Evolutionary conservation across 2,113 vertebrate species (phyloP), one percentile per base, ranked within the genome.

Genomic region (Argyrosomus japonicus): DNA sequence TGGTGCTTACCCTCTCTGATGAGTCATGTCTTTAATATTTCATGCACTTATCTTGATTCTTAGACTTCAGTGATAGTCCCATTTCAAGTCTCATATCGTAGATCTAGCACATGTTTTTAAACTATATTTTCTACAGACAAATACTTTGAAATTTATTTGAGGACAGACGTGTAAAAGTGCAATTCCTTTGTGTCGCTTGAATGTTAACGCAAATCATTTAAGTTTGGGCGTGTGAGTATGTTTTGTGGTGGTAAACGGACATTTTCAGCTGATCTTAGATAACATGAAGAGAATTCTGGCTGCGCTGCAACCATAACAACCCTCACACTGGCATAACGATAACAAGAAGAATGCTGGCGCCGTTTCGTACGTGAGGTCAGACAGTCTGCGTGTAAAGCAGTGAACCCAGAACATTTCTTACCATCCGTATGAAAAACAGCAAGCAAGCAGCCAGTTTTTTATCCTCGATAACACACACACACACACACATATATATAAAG

Each of bases 331-430:
- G 89, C 88, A 78, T 84, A 87, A 74, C 45, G 88, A 94, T 93
- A 94, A 93, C 71, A 88, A 79, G 72, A 86, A 81, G 84, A 91
- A 91, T 86, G 85, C 87, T 92, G 93, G 92, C 91, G 90, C 93
- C 93, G n/a, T 14, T 53, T 21, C 61, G 81, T 82, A 72, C 69
- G 63, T 69, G 62, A 86, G 83, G 83, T 90, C 84, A 89, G 89
- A 84, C 90, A 83, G 83, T 67, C 83, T 45, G 68, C 51, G 67
- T 83, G 63, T 75, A 78, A 75, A 89, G 87, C 83, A 58, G 7
- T 82, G 68, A 88, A 83, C 84, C 67, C 29, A 79, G 68, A 84
- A 81, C 89, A 87, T 89, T 74, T 91, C 65, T 83, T 80, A 76
- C 80, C 80, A 77, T 79, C 75, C 23, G n/a, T 68, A 84, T 79